Percentiles rank a stretch among this genome's conserved stretches.
Conservation (phyloP, 1,140 invertebrate genomes). For the Heliconius hermathena region DNA sequence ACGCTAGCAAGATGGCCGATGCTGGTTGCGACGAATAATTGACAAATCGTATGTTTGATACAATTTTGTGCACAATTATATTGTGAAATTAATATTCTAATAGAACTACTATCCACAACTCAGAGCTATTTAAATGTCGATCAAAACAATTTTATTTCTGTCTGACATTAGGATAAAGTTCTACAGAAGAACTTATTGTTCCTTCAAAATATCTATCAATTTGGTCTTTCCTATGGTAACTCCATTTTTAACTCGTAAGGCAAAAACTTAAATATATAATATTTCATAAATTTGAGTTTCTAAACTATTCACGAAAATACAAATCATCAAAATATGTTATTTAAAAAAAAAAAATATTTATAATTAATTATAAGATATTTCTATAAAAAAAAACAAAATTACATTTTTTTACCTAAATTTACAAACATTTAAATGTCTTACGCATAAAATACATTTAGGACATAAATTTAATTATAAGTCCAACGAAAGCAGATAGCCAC, state of each 20-base stretch:
- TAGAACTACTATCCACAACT: not conserved
- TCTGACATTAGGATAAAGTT: too few species aligned
- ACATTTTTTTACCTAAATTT: not conserved
- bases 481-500: not conserved
- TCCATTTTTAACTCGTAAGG: too few species aligned
- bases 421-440: not conserved
- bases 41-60: constrained; percentile 60
- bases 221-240: too few species aligned
- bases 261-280: too few species aligned
- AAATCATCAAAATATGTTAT: too few species aligned
- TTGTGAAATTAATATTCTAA: not conserved
- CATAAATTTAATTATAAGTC: not conserved
- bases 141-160: not conserved
- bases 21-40: constrained; percentile 64
- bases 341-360: too few species aligned
- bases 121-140: not conserved
- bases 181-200: too few species aligned
- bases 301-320: too few species aligned
- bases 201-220: too few species aligned
- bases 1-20: constrained; percentile 69
- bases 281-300: too few species aligned
- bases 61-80: not conserved
- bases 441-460: not conserved
- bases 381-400: too few species aligned
- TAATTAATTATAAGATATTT: too few species aligned